A percentile compares a stretch with the other conserved stretches of the same genome.
These are phyloP conservation scores for Taeniopygia guttata DNA, from an alignment of 2,797 vertebrate genomes.

Conservation along the genomic window DNA sequence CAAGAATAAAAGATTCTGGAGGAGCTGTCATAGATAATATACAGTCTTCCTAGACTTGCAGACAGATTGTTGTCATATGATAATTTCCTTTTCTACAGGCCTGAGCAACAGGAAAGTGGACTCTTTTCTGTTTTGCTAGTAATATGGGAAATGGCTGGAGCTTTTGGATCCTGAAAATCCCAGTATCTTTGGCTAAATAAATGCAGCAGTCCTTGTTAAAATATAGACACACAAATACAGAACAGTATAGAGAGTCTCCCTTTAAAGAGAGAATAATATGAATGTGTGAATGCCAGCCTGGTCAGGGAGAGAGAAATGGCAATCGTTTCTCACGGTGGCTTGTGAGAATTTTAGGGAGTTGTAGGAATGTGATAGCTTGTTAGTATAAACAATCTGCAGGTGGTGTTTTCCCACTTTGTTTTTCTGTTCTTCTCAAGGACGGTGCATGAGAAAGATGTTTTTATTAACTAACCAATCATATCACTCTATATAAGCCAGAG, in stretches of 20 bases:
- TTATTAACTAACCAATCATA: too few relatives aligned
- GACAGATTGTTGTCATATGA: neutral
- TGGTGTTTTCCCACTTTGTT: too few relatives aligned
- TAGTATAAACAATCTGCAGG: too few relatives aligned
- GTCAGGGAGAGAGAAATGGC: too few relatives aligned
- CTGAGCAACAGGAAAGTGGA: neutral
- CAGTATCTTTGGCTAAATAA: neutral
- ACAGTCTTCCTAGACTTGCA: neutral
- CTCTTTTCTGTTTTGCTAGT: neutral
- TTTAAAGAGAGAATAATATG: neutral
- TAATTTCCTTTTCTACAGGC: neutral
- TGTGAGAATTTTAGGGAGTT: too few relatives aligned
- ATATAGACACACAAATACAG: rapidly evolving
- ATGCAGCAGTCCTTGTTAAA: neutral
- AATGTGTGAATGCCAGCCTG: neutral
- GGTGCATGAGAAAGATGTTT: too few relatives aligned
- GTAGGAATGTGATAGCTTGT: too few relatives aligned
- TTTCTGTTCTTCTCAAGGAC: too few relatives aligned
- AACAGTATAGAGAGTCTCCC: neutral
- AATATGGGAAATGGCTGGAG: neutral
- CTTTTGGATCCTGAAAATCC: neutral
- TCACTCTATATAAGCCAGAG: too few relatives aligned
- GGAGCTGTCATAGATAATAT: neutral
- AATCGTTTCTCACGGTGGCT: too few relatives aligned
- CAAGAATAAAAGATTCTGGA: neutral